These are phyloP conservation scores for Malurus melanocephalus DNA, from an alignment of 2,113 vertebrate species.

Conservation along the genomic window DNA sequence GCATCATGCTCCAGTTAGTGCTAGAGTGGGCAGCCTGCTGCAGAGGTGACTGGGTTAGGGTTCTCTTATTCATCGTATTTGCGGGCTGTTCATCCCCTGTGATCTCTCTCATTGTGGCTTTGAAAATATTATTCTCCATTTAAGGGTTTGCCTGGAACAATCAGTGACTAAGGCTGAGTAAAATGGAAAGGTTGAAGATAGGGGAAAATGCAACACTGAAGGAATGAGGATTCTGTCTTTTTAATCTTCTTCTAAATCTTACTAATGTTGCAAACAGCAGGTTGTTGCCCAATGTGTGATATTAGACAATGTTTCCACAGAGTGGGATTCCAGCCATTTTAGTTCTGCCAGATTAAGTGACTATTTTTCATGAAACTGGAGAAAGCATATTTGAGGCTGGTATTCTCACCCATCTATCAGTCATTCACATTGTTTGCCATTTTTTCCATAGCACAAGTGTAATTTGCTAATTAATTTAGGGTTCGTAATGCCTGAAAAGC, in stretches of 20 bases:
- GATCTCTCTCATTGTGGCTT: background rate
- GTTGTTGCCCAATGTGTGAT: slow-evolving; percentile 43
- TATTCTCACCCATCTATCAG: background rate
- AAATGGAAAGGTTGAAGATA: slow-evolving; percentile 54
- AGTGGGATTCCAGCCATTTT: background rate
- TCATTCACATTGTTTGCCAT: background rate
- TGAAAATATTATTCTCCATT: background rate
- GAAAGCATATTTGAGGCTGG: background rate
- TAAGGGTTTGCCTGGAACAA: slow-evolving; percentile 16
- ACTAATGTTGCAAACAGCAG: slow-evolving; percentile 40
- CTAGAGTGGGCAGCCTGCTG: background rate
- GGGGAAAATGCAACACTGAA: slow-evolving; percentile 44
- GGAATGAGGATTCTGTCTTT: slow-evolving; percentile 48
- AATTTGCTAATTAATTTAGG: background rate
- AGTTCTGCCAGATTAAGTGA: background rate
- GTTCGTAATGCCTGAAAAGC: background rate
- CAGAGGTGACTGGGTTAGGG: background rate
- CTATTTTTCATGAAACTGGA: slow-evolving; percentile 21
- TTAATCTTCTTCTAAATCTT: slow-evolving; percentile 40
- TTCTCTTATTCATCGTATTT: background rate
- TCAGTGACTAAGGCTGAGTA: slow-evolving; percentile 45
- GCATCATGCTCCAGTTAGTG: background rate
- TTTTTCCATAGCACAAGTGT: background rate
- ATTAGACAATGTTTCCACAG: slow-evolving; percentile 56
- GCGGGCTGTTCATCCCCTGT: background rate